Evolutionary conservation across 2,113 vertebrate species (phyloP), one percentile per base, ranked within the genome.

Genomic region (Megaleporinus macrocephalus): DNA sequence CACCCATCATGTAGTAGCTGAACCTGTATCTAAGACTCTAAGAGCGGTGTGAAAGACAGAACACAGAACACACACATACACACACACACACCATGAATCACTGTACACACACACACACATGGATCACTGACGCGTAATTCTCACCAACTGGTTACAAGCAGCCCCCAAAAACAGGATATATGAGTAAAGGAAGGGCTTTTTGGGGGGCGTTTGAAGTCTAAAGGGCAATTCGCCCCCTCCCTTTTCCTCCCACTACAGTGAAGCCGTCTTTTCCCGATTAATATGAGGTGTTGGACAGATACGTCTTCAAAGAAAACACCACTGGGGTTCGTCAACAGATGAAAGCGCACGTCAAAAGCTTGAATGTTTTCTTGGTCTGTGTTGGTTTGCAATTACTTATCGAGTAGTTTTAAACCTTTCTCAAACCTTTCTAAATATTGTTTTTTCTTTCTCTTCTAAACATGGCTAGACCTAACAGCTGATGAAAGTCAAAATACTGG

Each of bases 211-310:
- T 70, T 87, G 83, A 81, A 86, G 84, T 88, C 80, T 78, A 51
- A 72, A 47, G 63, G 53, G 49, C 22, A 73, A 80, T 87, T 85
- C 80, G 41, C 70, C 71, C 69, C 73, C 61, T 84, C 53, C 80
- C 70, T 76, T 47, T 61, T 57, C 59, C 73, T 76, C 36, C 57
- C 79, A 68, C 80, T 86, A 86, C 83, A 86, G 78, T 88, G 85
- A 78, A 47, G 24, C 22, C 83, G 86, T 74, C 85, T 88, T 89
- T 88, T 89, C 87, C 36, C 76, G 57, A 82, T 90, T 89, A 89
- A 73, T 66, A 79, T 65, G 69, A 87, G 55, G 84, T 88, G 87
- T 87, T 80, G 84, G 83, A 82, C 84, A 85, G 89, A 89, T 89
- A 84, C 82, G 88, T 61, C 83, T 84, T 88, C 76, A 90, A 86